Conservation (phyloP, 2,113 vertebrate genomes). For the rat (Rattus norvegicus) region DNA sequence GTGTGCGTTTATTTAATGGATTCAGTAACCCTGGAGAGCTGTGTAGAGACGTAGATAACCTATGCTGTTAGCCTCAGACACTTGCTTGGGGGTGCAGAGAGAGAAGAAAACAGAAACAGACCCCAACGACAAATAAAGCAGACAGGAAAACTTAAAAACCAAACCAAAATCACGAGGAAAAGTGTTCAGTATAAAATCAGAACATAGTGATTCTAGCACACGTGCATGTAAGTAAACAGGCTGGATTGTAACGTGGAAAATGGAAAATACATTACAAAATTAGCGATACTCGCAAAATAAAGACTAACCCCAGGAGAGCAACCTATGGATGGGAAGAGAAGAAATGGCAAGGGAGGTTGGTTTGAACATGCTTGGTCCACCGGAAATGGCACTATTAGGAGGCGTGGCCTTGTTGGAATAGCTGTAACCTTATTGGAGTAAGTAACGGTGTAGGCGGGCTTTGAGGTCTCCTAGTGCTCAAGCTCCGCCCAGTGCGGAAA, state of each 20-base stretch:
- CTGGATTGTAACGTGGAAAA: not conserved
- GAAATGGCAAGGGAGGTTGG: not conserved
- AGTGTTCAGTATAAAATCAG: not conserved
- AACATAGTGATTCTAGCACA: not conserved
- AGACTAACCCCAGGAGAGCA: rapidly evolving
- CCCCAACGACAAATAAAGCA: not conserved
- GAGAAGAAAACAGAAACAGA: not conserved
- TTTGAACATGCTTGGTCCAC: too few relatives aligned
- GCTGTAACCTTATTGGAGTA: too few relatives aligned
- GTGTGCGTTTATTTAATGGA: too few relatives aligned
- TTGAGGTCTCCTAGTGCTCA: too few relatives aligned
- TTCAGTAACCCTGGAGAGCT: not conserved
- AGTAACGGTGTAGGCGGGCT: too few relatives aligned
- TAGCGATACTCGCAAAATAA: not conserved
- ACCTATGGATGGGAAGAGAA: rapidly evolving
- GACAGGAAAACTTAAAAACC: not conserved
- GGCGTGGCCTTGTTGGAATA: too few relatives aligned
- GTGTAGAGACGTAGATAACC: not conserved
- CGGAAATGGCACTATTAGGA: too few relatives aligned
- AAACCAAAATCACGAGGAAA: not conserved
- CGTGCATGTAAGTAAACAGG: not conserved
- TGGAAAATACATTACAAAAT: not conserved
- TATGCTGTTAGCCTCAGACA: not conserved
- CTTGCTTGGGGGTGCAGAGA: slow-evolving; percentile 35
- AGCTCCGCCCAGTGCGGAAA: too few relatives aligned